Base-by-base conservation (phyloP, 2,113 vertebrate species). In the Geothlypis trichas region DNA sequence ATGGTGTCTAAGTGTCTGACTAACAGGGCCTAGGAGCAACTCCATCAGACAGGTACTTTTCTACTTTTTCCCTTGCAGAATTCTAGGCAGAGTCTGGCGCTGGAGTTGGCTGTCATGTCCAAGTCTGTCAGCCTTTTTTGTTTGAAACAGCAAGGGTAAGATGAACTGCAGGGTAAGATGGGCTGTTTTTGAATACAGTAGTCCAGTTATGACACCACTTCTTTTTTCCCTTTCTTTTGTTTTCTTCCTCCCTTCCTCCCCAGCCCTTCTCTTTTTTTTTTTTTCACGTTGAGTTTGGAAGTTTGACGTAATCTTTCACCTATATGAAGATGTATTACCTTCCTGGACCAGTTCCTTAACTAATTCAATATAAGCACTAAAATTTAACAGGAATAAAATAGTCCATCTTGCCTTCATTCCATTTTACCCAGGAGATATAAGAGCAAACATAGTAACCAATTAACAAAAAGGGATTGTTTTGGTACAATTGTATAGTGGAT, bases 61-160 rank as follows among this genome's bases (percentile, higher is more conserved):
- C 97, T 97, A 95, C 96, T 97, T 97, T 97, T 97, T 97, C 95
- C 97, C 96, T 97, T 97, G 93, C 97, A 98, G 97, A 98, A 69
- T 96, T 97, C 95, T 98, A 98, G 98, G 97, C 98, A 98, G 96
- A 98, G 84, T 98, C 97, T 98, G 98, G 98, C 97, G 91, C 97
- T 98, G 98, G 98, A 98, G 98, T 98, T 98, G 97, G 98, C 98
- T 98, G 97, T 98, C 98, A 98, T 98, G 98, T 97, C 98, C 98
- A 98, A 98, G 97, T 96, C 96, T 98, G 91, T 97, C 95, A 98
- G 95, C 96, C 95, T 97, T 97, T 96, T 97, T 94, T 97, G 95
- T 97, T 97, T 97, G 94, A 97, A 98, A 96, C 96, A 96, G 95
- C 95, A 97, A 97, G 97, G 97, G 97, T 98, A 98, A 98, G 84